Percentiles rank a stretch among this genome's conserved stretches.
phyloP scores from a whole-genome alignment of 2,797 vertebrate species.

The Chaunax sp. region DNA sequence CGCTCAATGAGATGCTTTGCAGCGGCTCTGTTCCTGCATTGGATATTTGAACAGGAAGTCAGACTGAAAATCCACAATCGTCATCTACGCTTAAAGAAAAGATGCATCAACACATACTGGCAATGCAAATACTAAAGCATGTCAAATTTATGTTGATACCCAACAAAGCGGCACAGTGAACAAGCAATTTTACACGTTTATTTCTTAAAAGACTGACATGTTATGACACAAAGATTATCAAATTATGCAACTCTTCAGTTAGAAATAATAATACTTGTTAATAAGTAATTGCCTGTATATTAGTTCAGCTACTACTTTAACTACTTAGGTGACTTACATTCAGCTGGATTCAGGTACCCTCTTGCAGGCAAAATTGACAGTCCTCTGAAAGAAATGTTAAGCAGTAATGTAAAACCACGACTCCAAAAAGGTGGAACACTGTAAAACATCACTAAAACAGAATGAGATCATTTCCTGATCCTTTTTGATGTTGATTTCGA shows the following conservation, averaged over 20 bases:
- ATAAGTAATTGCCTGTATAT: not conserved
- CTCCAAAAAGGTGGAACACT: too few relatives aligned
- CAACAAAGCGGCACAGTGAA: not conserved
- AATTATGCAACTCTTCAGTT: not conserved
- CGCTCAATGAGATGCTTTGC: conserved; percentile 99
- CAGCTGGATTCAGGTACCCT: conserved; percentile 93
- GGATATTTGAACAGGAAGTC: conserved; percentile 86
- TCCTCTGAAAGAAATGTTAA: conserved; percentile 60
- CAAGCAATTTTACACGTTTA: not conserved
- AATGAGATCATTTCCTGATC: too few relatives aligned
- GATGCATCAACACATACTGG: conserved; percentile 21
- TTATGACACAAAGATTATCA: not conserved
- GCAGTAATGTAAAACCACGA: not conserved
- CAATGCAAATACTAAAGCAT: conserved; percentile 4
- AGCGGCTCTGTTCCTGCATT: conserved; percentile 97
- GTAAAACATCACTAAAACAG: too few relatives aligned
- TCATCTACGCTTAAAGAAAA: conserved; percentile 5
- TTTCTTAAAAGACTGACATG: not conserved
- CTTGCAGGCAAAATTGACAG: conserved; percentile 72
- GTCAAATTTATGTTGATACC: not conserved
- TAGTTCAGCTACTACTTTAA: conserved; percentile 4
- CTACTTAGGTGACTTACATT: conserved; percentile 90
- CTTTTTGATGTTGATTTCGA: too few relatives aligned
- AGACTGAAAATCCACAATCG: conserved; percentile 38
- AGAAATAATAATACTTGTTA: not conserved